Evolutionary conservation across 2,113 vertebrate genomes (phyloP), one percentile per base, ranked within the genome.

Genomic region (Pycnonotus jocosus): DNA sequence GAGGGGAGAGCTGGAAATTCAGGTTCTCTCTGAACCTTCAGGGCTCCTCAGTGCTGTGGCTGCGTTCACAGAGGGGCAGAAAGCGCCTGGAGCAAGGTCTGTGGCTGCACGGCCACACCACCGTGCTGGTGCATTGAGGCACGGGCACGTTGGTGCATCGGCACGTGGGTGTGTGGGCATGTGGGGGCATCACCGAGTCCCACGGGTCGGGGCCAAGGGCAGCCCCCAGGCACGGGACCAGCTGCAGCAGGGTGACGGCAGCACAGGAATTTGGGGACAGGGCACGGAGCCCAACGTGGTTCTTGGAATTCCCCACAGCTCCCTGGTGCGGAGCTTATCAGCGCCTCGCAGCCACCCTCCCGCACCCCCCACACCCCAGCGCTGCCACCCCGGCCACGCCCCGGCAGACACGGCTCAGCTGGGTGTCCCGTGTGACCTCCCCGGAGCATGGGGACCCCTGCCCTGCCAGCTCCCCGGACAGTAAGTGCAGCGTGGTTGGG

Each of bases 151-250:
- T 2, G 28, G 12, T 12, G 60, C 35, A 2, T 5, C 1, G 15
- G 27, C 81, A 54, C 81, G 8, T 1, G 28, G 15, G 6, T 21
- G n/a, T 8, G 11, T 14, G 8, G n/a, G 89, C 37, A 11, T 17
- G 0, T 1, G 0, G 22, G 42, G 19, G 7, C 28, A 6, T 0
- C 1, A 4, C 24, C 1, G 31, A 1, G 4, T 27, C 60, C 38
- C 11, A 2, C 9, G 0, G n/a, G 22, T 12, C 1, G 3, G 31
- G 53, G n/a, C 64, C 81, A 38, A 31, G n/a, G 56, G 42, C 58
- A 65, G 30, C 37, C 42, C 40, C 10, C 3, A 2, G 69, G 38
- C 18, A 14, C 1, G 42, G 78, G 15, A 35, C 22, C 56, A 6
- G 16, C 57, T 1, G 45, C 38, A 10, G 83, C 4, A 4, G 27